Conservation (phyloP, 1,140 invertebrate genomes). For the Rhopalosiphum maidis region DNA sequence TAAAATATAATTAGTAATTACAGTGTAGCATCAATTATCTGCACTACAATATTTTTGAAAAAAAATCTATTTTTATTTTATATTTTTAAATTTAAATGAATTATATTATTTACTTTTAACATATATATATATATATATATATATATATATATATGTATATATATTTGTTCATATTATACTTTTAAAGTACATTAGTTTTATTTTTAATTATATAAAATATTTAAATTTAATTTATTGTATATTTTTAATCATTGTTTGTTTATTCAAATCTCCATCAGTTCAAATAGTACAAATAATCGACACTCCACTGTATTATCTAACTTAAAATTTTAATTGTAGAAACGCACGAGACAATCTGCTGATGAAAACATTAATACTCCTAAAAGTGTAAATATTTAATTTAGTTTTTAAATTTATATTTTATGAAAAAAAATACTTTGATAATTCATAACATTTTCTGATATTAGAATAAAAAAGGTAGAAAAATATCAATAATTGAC, state of each 20-base stretch:
- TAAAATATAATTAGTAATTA: neutral
- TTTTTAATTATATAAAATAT: neutral
- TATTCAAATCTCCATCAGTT: neutral
- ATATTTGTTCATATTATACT: too few species aligned
- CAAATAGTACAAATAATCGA: too few species aligned
- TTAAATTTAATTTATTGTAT: neutral
- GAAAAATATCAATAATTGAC: neutral
- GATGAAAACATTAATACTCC: neutral
- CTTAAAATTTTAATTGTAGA: neutral
- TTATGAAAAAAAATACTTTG: neutral
- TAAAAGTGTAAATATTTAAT: neutral
- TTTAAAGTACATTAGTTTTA: neutral
- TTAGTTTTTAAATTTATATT: neutral
- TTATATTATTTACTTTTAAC: neutral
- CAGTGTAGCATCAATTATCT: too few species aligned
- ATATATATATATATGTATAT: too few species aligned
- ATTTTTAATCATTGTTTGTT: neutral
- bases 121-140: neutral
- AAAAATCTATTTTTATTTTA: neutral
- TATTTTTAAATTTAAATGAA: neutral
- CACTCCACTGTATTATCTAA: neutral
- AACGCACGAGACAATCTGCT: neutral
- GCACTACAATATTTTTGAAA: neutral
- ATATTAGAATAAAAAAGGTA: conserved; percentile 19
- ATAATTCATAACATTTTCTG: neutral